Base-by-base conservation (phyloP, 2,888 invertebrate species). In the Harpalus rufipes region DNA sequence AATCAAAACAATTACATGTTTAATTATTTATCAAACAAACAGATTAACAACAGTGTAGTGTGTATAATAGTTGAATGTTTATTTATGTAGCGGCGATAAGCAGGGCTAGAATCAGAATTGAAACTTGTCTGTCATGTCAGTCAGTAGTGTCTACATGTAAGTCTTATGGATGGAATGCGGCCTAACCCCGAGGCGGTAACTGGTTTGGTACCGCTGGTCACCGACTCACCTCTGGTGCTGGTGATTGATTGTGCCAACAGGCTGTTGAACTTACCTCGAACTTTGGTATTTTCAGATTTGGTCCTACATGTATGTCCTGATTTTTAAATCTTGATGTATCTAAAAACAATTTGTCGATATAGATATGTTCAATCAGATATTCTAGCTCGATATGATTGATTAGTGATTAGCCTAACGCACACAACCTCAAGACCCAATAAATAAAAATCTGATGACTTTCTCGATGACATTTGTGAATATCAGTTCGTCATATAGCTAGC, bases 161-260 rank as follows among this genome's bases (percentile, higher is more conserved):
- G 63, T 63, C 25, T 25, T 63, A 25, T 25, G 63, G 25, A 3
- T 12, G 68, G 68, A 68, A 68, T 68, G 68, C 39, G 63, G 25
- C 63, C 25, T 7, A n/a, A 14, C 68, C 68, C 32, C 14, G 68
- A 25, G 68, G 68, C 68, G 39, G 39, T 39, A 39, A 68, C 68
- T 39, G 68, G 68, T 68, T 68, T 68, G 68, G 68, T 68, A 68
- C 68, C 68, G 68, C 68, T 68, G 68, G 68, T 32, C 68, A 39
- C 14, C 68, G 68, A 68, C 68, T 68, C 68, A 51, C 51, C 81
- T 51, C 65, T 63, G 65, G 65, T 51, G 44, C 44, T 51, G 44
- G 44, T 81, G 81, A 81, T 81, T 81, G 81, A 81, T 81, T 81
- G 65, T 81, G 65, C 65, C 65, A 81, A 81, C 65, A 81, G 81